A percentile compares a stretch with the other conserved stretches of the same genome.
Conservation (phyloP, 1,140 invertebrate genomes). For the Caerostris extrusa region DNA sequence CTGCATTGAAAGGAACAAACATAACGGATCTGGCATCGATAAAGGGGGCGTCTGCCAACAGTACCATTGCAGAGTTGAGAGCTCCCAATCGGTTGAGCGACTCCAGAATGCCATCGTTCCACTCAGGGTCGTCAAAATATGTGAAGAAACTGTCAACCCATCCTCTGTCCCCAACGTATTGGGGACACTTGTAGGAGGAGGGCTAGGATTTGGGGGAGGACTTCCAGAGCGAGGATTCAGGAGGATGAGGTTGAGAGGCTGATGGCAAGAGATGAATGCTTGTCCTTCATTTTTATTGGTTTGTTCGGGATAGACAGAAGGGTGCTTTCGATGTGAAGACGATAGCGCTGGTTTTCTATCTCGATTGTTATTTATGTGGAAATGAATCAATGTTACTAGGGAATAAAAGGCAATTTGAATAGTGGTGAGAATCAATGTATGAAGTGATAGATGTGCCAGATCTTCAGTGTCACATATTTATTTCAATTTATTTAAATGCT, state of each 20-base stretch:
- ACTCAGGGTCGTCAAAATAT: conserved; percentile 72
- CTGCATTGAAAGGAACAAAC: too few relatives aligned
- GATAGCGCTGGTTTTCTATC: not conserved
- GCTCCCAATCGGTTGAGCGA: conserved; percentile 5
- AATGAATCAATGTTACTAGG: too few relatives aligned
- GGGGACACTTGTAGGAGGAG: conserved; percentile 56
- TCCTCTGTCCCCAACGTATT: conserved; percentile 51
- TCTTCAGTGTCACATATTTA: too few relatives aligned
- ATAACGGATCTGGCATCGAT: not conserved
- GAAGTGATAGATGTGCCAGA: too few relatives aligned
- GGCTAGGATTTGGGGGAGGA: not conserved
- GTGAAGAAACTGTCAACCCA: conserved; percentile 60
- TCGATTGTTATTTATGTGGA: too few relatives aligned
- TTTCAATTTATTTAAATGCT: too few relatives aligned
- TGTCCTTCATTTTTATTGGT: not conserved
- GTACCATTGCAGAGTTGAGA: not conserved
- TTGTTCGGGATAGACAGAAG: not conserved
- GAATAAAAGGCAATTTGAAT: too few relatives aligned
- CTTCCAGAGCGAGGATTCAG: not conserved
- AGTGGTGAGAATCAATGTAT: too few relatives aligned
- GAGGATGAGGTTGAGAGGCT: not conserved
- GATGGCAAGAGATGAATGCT: not conserved
- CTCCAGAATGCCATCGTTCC: not conserved
- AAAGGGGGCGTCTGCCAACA: not conserved
- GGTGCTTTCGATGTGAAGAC: not conserved